A percentile compares a stretch with the other conserved stretches of the same genome.
phyloP scores from a whole-genome alignment of 2,113 vertebrate genomes.

The Panthera leo region DNA sequence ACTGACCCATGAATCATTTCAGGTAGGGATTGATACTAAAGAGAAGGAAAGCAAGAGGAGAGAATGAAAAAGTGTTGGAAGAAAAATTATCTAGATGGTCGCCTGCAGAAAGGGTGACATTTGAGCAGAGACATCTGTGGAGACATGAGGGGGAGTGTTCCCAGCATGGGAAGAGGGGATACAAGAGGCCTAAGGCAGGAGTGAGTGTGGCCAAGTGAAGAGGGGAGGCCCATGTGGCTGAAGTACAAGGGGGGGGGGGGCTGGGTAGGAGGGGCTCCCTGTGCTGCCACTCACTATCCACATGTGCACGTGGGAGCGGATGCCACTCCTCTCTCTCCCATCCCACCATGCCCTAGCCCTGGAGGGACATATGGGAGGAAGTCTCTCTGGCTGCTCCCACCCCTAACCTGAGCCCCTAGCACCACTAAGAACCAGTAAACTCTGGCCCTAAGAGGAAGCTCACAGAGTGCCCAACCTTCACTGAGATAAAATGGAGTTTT shows the following conservation, averaged over 20 bases:
- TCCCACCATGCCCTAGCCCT: not conserved
- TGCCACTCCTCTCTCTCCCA: not conserved
- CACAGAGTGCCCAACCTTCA: fast-evolving
- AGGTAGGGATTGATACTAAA: not conserved
- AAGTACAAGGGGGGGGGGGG: fast-evolving
- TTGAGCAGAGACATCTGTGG: not conserved
- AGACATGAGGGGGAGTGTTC: not conserved
- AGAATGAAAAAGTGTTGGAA: not conserved
- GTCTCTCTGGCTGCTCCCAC: too few relatives aligned
- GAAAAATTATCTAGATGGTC: not conserved
- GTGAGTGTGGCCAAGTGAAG: not conserved
- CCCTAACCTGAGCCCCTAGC: not conserved
- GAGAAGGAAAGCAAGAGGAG: not conserved
- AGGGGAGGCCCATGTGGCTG: too few relatives aligned
- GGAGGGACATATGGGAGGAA: not conserved
- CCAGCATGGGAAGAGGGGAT: not conserved
- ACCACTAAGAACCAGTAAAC: not conserved
- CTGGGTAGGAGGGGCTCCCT: fast-evolving
- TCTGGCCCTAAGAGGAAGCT: not conserved
- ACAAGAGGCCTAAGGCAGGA: not conserved
- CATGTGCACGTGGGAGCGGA: fast-evolving
- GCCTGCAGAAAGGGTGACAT: not conserved
- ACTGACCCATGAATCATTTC: not conserved
- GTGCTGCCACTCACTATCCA: fast-evolving
- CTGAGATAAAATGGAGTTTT: conserved; percentile 7